Evolutionary conservation across 1,140 invertebrate species (phyloP).

Genomic region (Drosophila punjabiensis): DNA sequence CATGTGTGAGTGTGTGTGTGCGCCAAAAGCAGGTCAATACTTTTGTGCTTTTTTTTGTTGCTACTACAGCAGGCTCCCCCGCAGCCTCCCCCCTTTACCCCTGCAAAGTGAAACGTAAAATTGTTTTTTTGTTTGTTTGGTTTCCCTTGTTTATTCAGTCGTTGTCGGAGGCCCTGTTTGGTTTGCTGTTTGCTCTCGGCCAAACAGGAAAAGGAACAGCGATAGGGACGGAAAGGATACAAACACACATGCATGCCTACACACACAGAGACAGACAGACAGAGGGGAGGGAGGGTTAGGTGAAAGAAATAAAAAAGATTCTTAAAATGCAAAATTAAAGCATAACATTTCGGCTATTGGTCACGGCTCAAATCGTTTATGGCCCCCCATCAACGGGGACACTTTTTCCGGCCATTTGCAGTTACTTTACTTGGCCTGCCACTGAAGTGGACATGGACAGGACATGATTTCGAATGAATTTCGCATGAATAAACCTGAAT

Average conservation of each 20-base stretch:
- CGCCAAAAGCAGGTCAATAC: slow-evolving; percentile 68
- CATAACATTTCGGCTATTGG: slow-evolving; percentile 53
- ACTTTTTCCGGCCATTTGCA: slow-evolving; percentile 12
- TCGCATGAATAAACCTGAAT: background rate
- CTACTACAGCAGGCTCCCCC: background rate
- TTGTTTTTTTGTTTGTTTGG: slow-evolving; percentile 75
- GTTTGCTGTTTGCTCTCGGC: slow-evolving; percentile 55
- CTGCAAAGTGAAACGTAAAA: slow-evolving; percentile 66
- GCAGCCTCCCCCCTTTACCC: background rate
- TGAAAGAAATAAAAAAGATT: slow-evolving; percentile 36
- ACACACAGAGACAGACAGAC: background rate
- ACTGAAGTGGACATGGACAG: slow-evolving; percentile 1
- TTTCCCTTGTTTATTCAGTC: slow-evolving; percentile 75
- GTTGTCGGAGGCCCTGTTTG: slow-evolving; percentile 52
- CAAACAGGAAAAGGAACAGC: slow-evolving; percentile 31
- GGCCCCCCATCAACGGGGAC: slow-evolving; percentile 16
- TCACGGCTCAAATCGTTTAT: slow-evolving; percentile 24
- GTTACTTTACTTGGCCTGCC: slow-evolving; percentile 9
- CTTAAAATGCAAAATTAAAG: slow-evolving; percentile 69
- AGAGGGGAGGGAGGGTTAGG: no score
- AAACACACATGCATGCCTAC: background rate
- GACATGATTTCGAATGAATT: background rate
- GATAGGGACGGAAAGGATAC: slow-evolving; percentile 14
- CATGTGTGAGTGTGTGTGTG: slow-evolving; percentile 3
- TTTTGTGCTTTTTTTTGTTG: slow-evolving; percentile 46